A percentile compares a stretch with the other conserved stretches of the same genome.
phyloP scores from a whole-genome alignment of 2,888 invertebrate species.

The Meandrusa payeni region DNA sequence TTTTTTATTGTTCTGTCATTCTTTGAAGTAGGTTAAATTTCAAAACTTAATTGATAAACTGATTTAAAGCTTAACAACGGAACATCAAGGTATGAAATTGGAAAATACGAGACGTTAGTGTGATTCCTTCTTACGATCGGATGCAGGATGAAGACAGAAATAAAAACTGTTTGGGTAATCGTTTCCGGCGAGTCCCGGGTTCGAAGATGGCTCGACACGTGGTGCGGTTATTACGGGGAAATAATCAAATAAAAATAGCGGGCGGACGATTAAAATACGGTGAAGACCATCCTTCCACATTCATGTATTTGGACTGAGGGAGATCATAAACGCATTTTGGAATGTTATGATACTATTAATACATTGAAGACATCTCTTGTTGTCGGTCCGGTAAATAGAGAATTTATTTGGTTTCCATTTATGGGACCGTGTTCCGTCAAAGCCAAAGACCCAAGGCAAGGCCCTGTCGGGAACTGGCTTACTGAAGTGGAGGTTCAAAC shows the following conservation, averaged over 20 bases:
- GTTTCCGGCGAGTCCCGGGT: constrained; percentile 71
- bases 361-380: too few species aligned
- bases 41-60: too few species aligned
- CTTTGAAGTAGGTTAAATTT: too few species aligned
- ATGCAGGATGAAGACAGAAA: constrained; percentile 72
- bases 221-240: constrained; percentile 68
- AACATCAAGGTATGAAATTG: neutral
- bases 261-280: constrained; percentile 58
- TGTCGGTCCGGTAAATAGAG: too few species aligned
- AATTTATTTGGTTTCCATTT: too few species aligned
- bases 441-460: too few species aligned
- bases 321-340: constrained; percentile 12
- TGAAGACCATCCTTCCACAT: constrained; percentile 27
- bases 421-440: too few species aligned
- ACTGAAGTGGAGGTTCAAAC: too few species aligned
- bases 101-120: constrained; percentile 7
- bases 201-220: constrained; percentile 60
- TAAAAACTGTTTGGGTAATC: constrained; percentile 78
- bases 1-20: too few species aligned
- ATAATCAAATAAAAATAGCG: constrained; percentile 74
- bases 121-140: constrained; percentile 28
- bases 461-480: too few species aligned
- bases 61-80: too few species aligned
- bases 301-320: constrained; percentile 6
- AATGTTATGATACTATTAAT: constrained; percentile 9